A percentile compares a stretch with the other conserved stretches of the same genome.
Conservation (phyloP, 2,113 vertebrate genomes). For the Ptychochromis oligacanthus region DNA sequence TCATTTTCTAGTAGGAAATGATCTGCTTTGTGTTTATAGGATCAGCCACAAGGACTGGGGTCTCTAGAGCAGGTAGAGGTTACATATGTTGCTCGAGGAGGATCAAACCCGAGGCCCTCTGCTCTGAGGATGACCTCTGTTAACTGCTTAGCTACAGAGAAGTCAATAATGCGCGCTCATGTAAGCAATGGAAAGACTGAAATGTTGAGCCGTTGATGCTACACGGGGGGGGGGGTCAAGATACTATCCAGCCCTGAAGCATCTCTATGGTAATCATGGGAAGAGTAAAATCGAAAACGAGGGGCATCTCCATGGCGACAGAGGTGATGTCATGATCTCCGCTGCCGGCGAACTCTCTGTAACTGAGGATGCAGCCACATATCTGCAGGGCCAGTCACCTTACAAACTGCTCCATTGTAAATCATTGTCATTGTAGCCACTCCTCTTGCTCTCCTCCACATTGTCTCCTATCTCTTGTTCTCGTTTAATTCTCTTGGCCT, state of each 20-base stretch:
- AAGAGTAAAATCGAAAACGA: constrained; percentile 17
- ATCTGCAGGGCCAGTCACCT: constrained; percentile 9
- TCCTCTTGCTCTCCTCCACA: constrained; percentile 24
- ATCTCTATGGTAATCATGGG: constrained; percentile 28
- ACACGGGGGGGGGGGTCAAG: not conserved
- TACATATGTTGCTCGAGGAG: constrained; percentile 19
- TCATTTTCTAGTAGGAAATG: not conserved
- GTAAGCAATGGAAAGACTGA: not conserved
- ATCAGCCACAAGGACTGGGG: not conserved
- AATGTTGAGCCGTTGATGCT: constrained; percentile 36
- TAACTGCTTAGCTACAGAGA: not conserved
- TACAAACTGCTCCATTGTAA: not conserved
- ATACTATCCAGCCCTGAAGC: constrained; percentile 22
- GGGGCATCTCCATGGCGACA: constrained; percentile 50
- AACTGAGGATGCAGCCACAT: constrained; percentile 13
- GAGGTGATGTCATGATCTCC: constrained; percentile 45
- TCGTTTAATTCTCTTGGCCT: constrained; percentile 29
- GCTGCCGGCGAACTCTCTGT: not conserved
- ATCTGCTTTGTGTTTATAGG: not conserved
- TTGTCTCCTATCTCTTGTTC: constrained; percentile 27
- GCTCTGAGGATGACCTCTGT: constrained; percentile 3
- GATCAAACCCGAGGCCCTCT: not conserved
- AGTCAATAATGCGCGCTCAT: constrained; percentile 18
- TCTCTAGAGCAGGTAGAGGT: not conserved
- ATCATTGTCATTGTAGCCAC: constrained; percentile 30